phyloP scores from a whole-genome alignment of 2,797 vertebrate species.

The Varecia variegata region DNA sequence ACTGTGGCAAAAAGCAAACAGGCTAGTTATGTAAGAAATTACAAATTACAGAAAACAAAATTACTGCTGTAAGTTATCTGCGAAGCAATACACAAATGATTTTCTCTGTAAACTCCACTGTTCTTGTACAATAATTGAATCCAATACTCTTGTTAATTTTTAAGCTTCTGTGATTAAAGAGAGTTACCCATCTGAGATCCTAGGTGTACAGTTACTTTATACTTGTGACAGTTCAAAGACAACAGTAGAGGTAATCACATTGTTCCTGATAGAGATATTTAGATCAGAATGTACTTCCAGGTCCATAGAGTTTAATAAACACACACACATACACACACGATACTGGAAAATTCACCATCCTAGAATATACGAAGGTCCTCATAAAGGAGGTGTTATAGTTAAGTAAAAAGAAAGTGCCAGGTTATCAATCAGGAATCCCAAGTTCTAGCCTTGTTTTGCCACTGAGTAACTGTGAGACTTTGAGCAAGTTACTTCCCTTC shows the following conservation, averaged over 20 bases:
- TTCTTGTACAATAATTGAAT: not conserved
- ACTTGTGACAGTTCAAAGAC: not conserved
- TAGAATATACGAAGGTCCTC: not conserved
- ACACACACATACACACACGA: not conserved
- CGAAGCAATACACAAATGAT: not conserved
- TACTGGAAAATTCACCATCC: not conserved
- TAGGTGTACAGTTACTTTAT: not conserved
- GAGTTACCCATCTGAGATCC: not conserved
- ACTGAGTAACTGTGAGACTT: not conserved
- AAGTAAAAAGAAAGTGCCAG: not conserved
- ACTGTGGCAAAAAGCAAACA: not conserved
- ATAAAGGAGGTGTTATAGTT: not conserved
- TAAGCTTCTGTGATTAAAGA: not conserved
- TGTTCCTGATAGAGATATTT: not conserved
- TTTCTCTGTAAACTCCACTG: not conserved
- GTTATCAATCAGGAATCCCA: not conserved
- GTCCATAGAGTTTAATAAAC: not conserved
- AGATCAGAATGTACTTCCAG: not conserved
- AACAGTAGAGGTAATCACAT: not conserved
- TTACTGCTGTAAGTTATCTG: not conserved
- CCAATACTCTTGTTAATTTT: not conserved
- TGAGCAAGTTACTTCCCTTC: not conserved
- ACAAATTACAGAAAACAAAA: constrained; percentile 17
- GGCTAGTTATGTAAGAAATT: not conserved
- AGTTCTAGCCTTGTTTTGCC: not conserved